These are phyloP conservation scores for Urocolius indicus DNA, from an alignment of 2,113 vertebrate species.

Conservation along the genomic window DNA sequence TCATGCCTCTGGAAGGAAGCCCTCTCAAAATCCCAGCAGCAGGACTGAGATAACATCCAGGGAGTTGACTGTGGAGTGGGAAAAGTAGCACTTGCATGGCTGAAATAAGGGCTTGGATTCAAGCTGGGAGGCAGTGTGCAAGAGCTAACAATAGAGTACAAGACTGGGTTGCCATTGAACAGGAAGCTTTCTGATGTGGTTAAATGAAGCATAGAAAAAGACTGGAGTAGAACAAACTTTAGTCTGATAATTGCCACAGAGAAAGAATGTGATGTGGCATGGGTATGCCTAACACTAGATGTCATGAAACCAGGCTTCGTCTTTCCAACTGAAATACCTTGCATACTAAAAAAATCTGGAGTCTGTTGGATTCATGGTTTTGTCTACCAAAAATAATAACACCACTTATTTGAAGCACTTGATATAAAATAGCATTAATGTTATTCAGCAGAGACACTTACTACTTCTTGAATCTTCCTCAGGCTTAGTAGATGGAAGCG, in stretches of 20 bases:
- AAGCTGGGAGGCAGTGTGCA: neutral
- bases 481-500: neutral
- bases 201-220: neutral
- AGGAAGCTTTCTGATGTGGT: neutral
- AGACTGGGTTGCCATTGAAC: neutral
- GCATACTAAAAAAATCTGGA: neutral
- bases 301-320: neutral
- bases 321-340: fast-evolving
- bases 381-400: neutral
- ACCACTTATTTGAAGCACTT: neutral
- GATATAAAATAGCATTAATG: neutral
- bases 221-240: neutral
- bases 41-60: neutral
- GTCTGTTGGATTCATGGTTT: neutral
- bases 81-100: neutral
- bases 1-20: neutral
- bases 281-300: neutral
- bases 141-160: neutral
- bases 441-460: neutral
- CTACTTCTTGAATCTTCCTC: neutral
- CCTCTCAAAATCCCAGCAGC: neutral
- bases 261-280: neutral
- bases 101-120: neutral
- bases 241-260: fast-evolving
- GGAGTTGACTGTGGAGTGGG: fast-evolving